phyloP scores from a whole-genome alignment of 2,888 invertebrate species.

The Sceliomorpha sp. region DNA sequence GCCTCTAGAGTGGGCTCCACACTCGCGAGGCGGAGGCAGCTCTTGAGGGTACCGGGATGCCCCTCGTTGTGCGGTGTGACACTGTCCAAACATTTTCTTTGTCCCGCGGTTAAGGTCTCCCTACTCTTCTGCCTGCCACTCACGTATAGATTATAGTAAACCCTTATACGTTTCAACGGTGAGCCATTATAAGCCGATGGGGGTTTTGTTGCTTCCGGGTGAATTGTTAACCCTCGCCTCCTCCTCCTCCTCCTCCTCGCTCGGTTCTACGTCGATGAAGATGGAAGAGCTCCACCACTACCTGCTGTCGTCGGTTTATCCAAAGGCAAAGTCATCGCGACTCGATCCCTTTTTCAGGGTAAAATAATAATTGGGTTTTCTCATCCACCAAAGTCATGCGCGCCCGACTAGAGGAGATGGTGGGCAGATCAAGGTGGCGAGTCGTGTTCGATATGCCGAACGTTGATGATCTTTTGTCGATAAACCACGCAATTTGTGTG shows the following conservation, averaged over 20 bases:
- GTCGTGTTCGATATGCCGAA: no score
- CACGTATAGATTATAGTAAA: slow-evolving; percentile 72
- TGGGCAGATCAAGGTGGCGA: no score
- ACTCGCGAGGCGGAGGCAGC: slow-evolving; percentile 9
- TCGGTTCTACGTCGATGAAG: slow-evolving; percentile 58
- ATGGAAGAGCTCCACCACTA: slow-evolving; percentile 50
- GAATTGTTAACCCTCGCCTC: slow-evolving; percentile 58
- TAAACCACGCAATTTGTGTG: no score
- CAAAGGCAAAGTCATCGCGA: slow-evolving; percentile 51
- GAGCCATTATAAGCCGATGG: slow-evolving; percentile 72
- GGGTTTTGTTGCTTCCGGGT: slow-evolving; percentile 71
- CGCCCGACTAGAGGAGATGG: no score
- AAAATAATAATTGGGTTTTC: slow-evolving; percentile 2
- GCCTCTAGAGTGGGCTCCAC: background rate
- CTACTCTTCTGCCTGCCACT: slow-evolving; percentile 66
- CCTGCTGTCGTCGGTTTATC: slow-evolving; percentile 58
- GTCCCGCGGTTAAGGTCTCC: slow-evolving; percentile 78
- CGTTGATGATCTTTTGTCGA: no score
- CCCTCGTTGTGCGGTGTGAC: slow-evolving; percentile 74
- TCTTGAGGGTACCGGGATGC: slow-evolving; percentile 15
- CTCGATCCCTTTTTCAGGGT: slow-evolving; percentile 3
- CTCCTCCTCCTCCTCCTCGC: slow-evolving; percentile 34
- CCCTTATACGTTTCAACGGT: slow-evolving; percentile 65
- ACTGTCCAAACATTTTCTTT: slow-evolving; percentile 80
- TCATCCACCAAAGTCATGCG: no score